A percentile compares a stretch with the other conserved stretches of the same genome.
These are phyloP conservation scores for Doryteuthis pealeii DNA, from an alignment of 1,140 invertebrate genomes.

Conservation along the genomic window DNA sequence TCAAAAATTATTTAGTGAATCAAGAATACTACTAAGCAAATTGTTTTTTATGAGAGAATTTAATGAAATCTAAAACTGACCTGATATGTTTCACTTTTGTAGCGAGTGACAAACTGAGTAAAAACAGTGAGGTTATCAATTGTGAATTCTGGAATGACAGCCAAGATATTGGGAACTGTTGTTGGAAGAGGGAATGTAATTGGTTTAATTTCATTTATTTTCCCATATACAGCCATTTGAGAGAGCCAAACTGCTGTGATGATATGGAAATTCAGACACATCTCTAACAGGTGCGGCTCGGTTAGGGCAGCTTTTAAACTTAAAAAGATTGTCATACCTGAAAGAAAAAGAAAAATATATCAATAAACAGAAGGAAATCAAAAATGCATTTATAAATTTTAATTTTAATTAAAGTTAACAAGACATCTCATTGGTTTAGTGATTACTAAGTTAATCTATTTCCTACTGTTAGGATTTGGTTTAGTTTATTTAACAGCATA, in stretches of 20 bases:
- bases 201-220: constrained; percentile 57
- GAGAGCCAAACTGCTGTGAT: constrained; percentile 82
- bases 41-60: no score
- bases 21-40: no score
- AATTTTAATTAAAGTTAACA: no score
- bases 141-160: constrained; percentile 87
- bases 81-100: constrained; percentile 61
- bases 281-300: constrained; percentile 71
- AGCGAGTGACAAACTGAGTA: constrained; percentile 72
- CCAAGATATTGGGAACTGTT: constrained; percentile 53
- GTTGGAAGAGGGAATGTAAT: constrained; percentile 71
- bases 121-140: constrained; percentile 83
- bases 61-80: no score
- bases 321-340: constrained; percentile 58
- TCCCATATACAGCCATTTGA: constrained; percentile 69
- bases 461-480: no score
- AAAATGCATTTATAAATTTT: no score
- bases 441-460: no score
- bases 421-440: no score
- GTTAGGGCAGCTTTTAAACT: constrained; percentile 70
- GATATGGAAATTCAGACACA: constrained; percentile 75
- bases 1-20: no score
- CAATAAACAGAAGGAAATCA: no score
- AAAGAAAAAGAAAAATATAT: constrained; percentile 17
- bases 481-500: no score